phyloP scores from a whole-genome alignment of 2,113 vertebrate genomes.

The Hemiscyllium ocellatum region DNA sequence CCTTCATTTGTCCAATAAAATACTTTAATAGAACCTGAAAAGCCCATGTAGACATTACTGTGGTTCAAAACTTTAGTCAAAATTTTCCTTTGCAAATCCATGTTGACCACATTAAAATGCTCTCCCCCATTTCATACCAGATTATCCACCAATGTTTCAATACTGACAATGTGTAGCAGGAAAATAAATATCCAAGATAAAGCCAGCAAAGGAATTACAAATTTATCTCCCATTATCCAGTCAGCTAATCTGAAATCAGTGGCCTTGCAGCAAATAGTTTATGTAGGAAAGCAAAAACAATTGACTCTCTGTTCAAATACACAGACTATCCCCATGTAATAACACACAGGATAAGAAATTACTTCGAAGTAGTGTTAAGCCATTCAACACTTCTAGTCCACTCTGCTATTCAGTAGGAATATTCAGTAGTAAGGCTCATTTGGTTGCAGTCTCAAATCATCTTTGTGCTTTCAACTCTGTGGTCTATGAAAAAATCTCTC shows the following conservation, averaged over 20 bases:
- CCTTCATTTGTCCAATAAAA: not conserved
- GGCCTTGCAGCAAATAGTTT: not conserved
- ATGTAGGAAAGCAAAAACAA: not conserved
- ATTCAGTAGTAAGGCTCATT: too few species aligned
- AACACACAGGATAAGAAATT: not conserved
- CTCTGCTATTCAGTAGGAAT: too few species aligned
- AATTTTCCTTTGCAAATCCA: too few species aligned
- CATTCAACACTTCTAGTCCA: too few species aligned
- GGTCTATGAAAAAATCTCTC: too few species aligned
- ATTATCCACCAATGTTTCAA: not conserved
- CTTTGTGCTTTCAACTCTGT: too few species aligned
- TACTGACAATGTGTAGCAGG: not conserved
- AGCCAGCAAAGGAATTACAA: not conserved
- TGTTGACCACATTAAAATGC: too few species aligned
- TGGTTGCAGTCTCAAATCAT: too few species aligned
- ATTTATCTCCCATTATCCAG: not conserved
- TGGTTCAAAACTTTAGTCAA: too few species aligned
- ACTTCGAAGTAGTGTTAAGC: too few species aligned
- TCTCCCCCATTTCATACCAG: not conserved
- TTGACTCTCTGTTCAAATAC: not conserved
- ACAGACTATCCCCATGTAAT: not conserved
- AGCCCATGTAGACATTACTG: too few species aligned
- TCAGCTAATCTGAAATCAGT: not conserved
- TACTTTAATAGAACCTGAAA: too few species aligned
- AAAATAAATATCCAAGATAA: not conserved